Evolutionary conservation across 2,113 vertebrate species (phyloP), one percentile per base, ranked within the genome.

Genomic region (Pedionomus torquatus): DNA sequence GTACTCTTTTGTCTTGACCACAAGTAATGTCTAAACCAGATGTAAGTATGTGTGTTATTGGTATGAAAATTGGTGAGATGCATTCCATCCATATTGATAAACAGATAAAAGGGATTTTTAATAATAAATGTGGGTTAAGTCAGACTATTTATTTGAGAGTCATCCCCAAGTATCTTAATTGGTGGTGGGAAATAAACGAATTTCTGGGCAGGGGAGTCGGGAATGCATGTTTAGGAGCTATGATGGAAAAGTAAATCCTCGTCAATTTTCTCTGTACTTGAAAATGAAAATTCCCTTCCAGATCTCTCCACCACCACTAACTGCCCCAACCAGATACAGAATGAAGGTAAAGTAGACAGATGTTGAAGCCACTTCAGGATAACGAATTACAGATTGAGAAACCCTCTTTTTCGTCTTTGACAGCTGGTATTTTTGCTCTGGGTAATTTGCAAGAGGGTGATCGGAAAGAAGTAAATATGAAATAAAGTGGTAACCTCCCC

Each of bases 221-320:
- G 5, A 49, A 60, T 43, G 11, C 54, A 11, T 58, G 17, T 39
- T 54, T 92, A 55, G 52, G 39, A 88, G 6, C 20, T 65, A 41
- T 28, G 13, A 58, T 49, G 13, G 28, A 89, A 87, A 5, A 81
- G 25, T 13, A 91, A 91, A 87, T 51, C 39, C 14, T 65, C 18
- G 39, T 55, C 24, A 52, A 9, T 57, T 24, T 89, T 82, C 43
- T 19, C 51, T 46, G 39, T 60, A 14, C 54, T 52, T 90, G 48
- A 88, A 85, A 91, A 89, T 39, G 6, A 89, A 82, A 79, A 90
- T 68, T 87, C 6, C 37, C 7, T 72, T 90, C 26, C 31, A 77
- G 90, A 41, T 10, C 35, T 19, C 30, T 60, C 52, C 21, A 52
- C 44, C 0, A 4, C 9, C 23, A 4, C 25, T 48, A 69, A 61